Conservation (phyloP, 2,797 vertebrate genomes). For the Lacerta bilineata region DNA sequence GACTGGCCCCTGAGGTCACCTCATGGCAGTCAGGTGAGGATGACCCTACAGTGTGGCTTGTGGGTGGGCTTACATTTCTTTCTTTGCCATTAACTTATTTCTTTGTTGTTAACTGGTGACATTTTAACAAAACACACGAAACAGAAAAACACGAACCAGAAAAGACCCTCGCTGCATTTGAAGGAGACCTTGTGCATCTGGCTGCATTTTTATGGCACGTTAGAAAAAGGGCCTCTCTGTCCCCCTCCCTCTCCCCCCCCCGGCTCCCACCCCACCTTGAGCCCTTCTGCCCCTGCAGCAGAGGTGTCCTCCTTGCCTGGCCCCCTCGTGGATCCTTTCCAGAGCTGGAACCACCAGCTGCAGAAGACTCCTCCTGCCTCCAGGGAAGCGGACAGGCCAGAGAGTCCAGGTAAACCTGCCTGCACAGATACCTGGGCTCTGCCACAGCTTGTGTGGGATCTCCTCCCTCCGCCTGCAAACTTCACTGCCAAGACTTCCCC, state of each 20-base stretch:
- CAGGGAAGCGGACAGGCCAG: constrained; percentile 16
- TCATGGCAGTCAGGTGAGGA: no score
- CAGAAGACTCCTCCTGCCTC: neutral
- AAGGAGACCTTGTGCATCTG: no score
- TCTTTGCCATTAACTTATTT: no score
- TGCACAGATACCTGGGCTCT: constrained; percentile 16
- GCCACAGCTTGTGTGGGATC: constrained; percentile 1
- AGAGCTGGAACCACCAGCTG: neutral
- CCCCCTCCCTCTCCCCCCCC: neutral
- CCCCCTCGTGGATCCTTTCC: neutral
- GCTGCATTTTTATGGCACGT: neutral
- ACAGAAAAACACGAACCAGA: no score
- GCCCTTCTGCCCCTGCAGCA: neutral
- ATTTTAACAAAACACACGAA: no score
- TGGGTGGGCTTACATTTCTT: no score
- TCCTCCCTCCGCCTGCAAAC: neutral
- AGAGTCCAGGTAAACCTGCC: constrained; percentile 48
- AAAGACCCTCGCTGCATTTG: neutral
- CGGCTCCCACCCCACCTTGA: neutral
- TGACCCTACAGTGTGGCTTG: no score
- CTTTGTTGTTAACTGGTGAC: no score
- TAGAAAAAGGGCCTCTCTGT: neutral
- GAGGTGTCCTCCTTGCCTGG: neutral
- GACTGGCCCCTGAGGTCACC: no score
- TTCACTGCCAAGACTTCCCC: neutral